These are phyloP conservation scores for Nephrocerus scutellatus DNA, from an alignment of 2,888 invertebrate species.

Conservation along the genomic window DNA sequence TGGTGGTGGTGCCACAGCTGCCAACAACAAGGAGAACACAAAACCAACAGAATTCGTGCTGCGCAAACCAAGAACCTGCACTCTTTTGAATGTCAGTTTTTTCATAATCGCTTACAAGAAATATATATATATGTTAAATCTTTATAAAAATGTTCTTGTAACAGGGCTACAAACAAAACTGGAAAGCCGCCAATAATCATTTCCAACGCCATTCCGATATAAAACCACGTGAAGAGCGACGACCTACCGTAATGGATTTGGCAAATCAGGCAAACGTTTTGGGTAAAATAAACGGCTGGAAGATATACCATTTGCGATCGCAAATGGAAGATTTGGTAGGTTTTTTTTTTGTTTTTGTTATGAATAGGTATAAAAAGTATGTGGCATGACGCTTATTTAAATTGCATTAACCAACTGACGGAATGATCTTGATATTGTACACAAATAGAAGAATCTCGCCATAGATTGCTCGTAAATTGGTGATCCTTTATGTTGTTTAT, in stretches of 20 bases:
- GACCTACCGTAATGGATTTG: constrained; percentile 78
- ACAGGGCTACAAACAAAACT: constrained; percentile 60
- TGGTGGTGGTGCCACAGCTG: background rate
- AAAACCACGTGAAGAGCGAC: constrained; percentile 77
- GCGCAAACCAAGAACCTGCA: constrained; percentile 42
- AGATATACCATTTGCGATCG: constrained; percentile 82
- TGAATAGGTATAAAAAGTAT: background rate
- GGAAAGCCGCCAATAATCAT: constrained; percentile 70
- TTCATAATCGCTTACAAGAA: background rate
- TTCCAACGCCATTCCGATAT: constrained; percentile 74
- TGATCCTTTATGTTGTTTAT: too few relatives aligned
- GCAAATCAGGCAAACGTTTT: constrained; percentile 81
- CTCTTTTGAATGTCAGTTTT: constrained; percentile 39
- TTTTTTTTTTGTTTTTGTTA: background rate
- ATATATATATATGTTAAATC: background rate
- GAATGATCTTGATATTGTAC: background rate
- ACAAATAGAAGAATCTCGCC: too few relatives aligned
- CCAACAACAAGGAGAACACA: constrained; percentile 43
- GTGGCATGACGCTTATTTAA: background rate
- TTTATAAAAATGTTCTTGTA: constrained; percentile 29
- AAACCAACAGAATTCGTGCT: constrained; percentile 44
- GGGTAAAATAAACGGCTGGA: constrained; percentile 90
- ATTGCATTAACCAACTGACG: background rate
- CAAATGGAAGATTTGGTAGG: constrained; percentile 88
- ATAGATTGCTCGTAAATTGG: too few relatives aligned